Evolutionary conservation across 2,888 invertebrate genomes (phyloP).

Genomic region (Xiphydria camelus): DNA sequence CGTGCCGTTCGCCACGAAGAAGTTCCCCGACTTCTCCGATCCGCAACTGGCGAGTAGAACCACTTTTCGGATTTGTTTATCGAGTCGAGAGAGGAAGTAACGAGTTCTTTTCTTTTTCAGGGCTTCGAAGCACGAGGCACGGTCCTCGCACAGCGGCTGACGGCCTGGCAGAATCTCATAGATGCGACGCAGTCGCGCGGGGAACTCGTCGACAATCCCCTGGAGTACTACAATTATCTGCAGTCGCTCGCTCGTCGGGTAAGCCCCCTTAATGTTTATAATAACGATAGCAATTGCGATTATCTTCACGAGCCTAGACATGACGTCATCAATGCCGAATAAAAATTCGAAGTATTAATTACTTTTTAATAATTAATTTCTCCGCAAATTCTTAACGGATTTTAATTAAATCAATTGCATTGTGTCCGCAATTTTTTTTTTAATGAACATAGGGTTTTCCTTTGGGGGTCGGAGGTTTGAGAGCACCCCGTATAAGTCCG

Average conservation of each 20-base stretch:
- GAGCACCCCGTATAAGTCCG: too few relatives aligned
- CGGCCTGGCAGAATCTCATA: slow-evolving; percentile 83
- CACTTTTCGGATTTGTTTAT: background rate
- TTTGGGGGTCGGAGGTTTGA: too few relatives aligned
- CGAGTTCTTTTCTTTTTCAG: slow-evolving; percentile 55
- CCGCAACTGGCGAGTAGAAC: slow-evolving; percentile 74
- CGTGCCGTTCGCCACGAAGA: slow-evolving; percentile 66
- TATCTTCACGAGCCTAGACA: too few relatives aligned
- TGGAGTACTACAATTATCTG: slow-evolving; percentile 48
- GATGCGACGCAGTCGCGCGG: slow-evolving; percentile 74
- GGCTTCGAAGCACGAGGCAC: slow-evolving; percentile 95
- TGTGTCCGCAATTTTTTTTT: too few relatives aligned
- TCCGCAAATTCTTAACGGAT: too few relatives aligned
- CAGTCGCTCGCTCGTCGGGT: slow-evolving; percentile 37
- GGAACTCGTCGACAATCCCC: slow-evolving; percentile 72
- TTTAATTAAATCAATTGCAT: too few relatives aligned
- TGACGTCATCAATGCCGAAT: too few relatives aligned
- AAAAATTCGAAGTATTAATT: too few relatives aligned
- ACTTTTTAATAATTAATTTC: too few relatives aligned
- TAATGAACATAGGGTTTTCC: too few relatives aligned
- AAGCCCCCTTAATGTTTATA: background rate
- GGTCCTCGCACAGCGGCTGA: slow-evolving; percentile 74
- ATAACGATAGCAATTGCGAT: too few relatives aligned
- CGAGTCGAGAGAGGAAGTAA: background rate
- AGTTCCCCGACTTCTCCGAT: slow-evolving; percentile 81